Evolutionary conservation across 2,888 invertebrate genomes (phyloP), one percentile per base, ranked within the genome.

Genomic region (Dendrolimus pini): DNA sequence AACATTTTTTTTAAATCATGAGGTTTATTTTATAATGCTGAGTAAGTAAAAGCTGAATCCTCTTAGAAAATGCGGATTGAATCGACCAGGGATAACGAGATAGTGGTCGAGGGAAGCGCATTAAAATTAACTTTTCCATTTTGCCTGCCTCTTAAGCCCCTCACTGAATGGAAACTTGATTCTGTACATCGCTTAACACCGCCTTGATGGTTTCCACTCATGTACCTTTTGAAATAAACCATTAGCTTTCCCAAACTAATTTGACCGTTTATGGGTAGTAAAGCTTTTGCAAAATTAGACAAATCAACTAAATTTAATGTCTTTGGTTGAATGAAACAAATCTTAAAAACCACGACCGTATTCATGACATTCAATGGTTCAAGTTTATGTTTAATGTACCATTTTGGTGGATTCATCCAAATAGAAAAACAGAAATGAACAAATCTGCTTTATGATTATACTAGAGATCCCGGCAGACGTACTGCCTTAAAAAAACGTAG

Each of bases 61-160:
- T 54, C 53, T 57, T 53, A 42, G 41, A 14, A 53, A 53, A 54
- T 53, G 54, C 60, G 56, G 55, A 56, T 59, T 59, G 55, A 58
- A 54, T 58, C 56, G 57, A 42, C 62, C 59, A 58, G 58, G 64
- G 64, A 64, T 73, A 75, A 74, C 69, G 70, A 75, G 74, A 72
- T 72, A 73, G 71, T 70, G 63, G 67, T 65, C 61, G 62, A 66
- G 67, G 6, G 30, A 64, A 63, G 64, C 62, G 70, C 66, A 72
- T 74, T 71, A 72, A 72, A 75, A 72, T 76, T 72, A 74, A 74
- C 74, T 75, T 75, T 75, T 71, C 72, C 71, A 73, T 75, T 76
- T 70, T 69, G 67, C 64, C 61, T 65, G 70, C 68, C 69, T 70
- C 69, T 70, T 71, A 69, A 73, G 65, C 64, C 63, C 60, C 65